Base-by-base conservation (phyloP, 1,140 invertebrate species). In the Venturia canescens region DNA sequence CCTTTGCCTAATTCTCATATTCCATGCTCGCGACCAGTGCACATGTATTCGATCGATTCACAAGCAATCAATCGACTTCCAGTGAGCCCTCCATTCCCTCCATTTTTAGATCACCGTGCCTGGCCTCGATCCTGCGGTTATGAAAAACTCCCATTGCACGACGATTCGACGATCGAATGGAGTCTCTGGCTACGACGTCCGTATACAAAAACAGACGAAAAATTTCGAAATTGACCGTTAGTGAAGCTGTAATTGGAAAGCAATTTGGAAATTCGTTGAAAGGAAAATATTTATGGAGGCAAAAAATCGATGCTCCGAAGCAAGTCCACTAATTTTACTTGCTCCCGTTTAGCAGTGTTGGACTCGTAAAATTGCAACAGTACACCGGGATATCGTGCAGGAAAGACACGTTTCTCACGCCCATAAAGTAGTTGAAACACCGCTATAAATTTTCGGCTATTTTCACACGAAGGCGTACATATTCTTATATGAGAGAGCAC, bases 381-480 rank as follows among this genome's bases (percentile, higher is more conserved):
- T 80, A 85, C 76, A 79, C 69, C 67, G 57, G 67, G 38, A 82
- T 86, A 50, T 80, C 82, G 79, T 84, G 85, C 79, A 50, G 16
- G 15, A 7, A 48, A 38, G 48, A 84, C 27, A 84, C 78, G 69
- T 74, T 84, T 81, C 69, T 74, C 80, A 18, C 74, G 67, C 21
- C 76, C 38, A 82, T 81, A 80, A 84, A 82, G 76, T 83, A 76
- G 26, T 57, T 34, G 34, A 18, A 82, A 72, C 81, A 80, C 38
- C 70, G 78, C 72, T 48, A 82, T 82, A 82, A 82, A 80, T 80
- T 80, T 71, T 67, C 23, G 48, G 31, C 29, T 75, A 16, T 29
- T 72, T 79, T 85, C 81, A 67, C 78, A 76, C 83, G 18, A 5
- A 11, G n/a, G 50, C 15, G 50, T 53, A 53, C 15, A 27, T 69